Evolutionary conservation across 2,113 vertebrate genomes (phyloP), one percentile per base, ranked within the genome.

Genomic region (Xenopus laevis): DNA sequence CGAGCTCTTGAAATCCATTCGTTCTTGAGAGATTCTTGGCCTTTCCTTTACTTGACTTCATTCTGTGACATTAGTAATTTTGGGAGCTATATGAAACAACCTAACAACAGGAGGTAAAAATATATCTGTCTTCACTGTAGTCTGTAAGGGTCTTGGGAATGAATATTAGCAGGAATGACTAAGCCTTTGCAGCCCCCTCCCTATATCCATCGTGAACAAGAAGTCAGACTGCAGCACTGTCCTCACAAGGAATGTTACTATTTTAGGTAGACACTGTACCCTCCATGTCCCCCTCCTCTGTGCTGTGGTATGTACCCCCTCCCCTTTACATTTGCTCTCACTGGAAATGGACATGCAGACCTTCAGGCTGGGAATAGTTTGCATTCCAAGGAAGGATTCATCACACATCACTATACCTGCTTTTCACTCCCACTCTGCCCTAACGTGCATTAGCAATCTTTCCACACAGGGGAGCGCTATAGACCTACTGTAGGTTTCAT

Each of bases 241-340:
- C 73, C 73, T 67, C 65, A 75, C 73, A 75, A 61, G 79, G 82
- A 81, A 83, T 81, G 13, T 78, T 68, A 81, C 73, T 75, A 68
- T 75, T 75, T 75, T 68, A 40, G 65, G 81, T 83, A 80, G 72
- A 82, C 77, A 80, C 62, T 0, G 2, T 45, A 52, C 60, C 80
- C 72, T 40, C 20, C 6, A 13, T 12, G 0, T 27, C 72, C 17
- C 8, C 0, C 0, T 11, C 10, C 68, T 16, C 40, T 2, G 40
- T 67, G 27, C 55, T 5, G 59, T 33, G 66, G 65, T 52, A 10
- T 0, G 0, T 47, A 50, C 8, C 40, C 47, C 33, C 33, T 0
- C 2, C 33, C 33, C 33, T 50, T 0, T 15, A 1, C 52, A 64
- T 10, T 10, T 68, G 45, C 66, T 62, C 45, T 50, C 52, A 57